Conservation (phyloP, 2,888 invertebrate genomes). For the Epirrhoe alternata region DNA sequence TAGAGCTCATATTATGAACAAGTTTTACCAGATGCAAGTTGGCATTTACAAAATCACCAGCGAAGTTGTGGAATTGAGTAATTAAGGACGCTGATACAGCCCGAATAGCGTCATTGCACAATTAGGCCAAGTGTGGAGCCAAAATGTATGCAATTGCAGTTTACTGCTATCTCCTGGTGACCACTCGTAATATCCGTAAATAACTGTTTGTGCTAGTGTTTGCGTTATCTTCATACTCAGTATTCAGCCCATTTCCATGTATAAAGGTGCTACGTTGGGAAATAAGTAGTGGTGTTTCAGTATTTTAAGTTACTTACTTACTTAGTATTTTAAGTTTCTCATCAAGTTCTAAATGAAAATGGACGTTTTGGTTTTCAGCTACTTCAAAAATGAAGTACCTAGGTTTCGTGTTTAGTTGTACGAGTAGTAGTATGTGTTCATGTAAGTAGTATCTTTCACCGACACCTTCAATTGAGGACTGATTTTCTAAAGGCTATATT, state of each 20-base stretch:
- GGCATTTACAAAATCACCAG: slow-evolving; percentile 38
- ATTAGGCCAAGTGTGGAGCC: slow-evolving; percentile 6
- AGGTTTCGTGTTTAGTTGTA: too few relatives aligned
- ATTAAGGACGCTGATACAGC: slow-evolving; percentile 39
- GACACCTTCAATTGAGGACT: too few relatives aligned
- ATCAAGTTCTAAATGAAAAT: too few relatives aligned
- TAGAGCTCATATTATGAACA: background rate
- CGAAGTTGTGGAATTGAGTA: slow-evolving; percentile 39
- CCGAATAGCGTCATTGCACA: slow-evolving; percentile 11
- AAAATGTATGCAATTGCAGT: slow-evolving; percentile 18
- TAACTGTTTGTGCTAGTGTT: background rate
- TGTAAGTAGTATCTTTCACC: too few relatives aligned
- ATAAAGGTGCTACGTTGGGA: too few relatives aligned
- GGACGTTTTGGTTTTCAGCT: too few relatives aligned
- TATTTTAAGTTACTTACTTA: too few relatives aligned
- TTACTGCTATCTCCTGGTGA: background rate
- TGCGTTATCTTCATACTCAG: background rate
- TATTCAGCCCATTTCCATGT: too few relatives aligned
- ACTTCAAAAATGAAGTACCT: too few relatives aligned
- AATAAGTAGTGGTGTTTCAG: too few relatives aligned
- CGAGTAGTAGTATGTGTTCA: too few relatives aligned
- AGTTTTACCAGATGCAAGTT: slow-evolving; percentile 1
- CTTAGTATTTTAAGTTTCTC: too few relatives aligned
- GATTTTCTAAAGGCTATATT: background rate
- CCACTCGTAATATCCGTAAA: background rate